Conservation (phyloP, 1,140 invertebrate genomes). For the Euschistus heros region DNA sequence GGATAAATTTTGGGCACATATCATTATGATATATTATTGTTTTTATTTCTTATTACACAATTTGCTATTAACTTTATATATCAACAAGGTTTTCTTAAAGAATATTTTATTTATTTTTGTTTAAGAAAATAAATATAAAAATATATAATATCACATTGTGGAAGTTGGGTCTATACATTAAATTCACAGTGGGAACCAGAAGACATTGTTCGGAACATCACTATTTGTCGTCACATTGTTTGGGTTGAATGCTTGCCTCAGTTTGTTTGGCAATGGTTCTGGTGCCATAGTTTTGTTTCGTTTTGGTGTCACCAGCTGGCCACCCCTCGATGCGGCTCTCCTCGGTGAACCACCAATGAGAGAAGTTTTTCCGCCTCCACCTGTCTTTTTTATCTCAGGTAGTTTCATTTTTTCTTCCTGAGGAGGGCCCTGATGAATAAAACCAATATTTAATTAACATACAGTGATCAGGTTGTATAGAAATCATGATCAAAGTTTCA, state of each 20-base stretch:
- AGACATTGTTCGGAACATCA: conserved; percentile 5
- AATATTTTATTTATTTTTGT: not conserved
- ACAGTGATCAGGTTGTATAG: no score
- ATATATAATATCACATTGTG: conserved; percentile 8
- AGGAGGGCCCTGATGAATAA: not conserved
- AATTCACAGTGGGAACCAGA: conserved; percentile 11
- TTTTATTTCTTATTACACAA: no score
- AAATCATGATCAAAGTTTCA: no score
- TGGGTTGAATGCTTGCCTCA: conserved; percentile 1
- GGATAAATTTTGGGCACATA: no score
- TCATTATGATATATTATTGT: no score
- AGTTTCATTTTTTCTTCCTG: conserved; percentile 2
- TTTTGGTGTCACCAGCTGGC: not conserved
- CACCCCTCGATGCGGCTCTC: not conserved
- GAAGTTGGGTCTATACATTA: not conserved
- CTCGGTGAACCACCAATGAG: not conserved
- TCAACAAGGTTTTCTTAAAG: no score
- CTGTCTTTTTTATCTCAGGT: not conserved
- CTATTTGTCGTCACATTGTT: not conserved
- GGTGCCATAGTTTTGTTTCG: not conserved
- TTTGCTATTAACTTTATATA: no score
- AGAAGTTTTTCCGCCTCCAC: not conserved
- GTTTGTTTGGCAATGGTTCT: not conserved
- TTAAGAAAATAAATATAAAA: conserved; percentile 8
- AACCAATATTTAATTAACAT: no score